These are phyloP conservation scores for Xanthorhoe spadicearia DNA, from an alignment of 2,888 invertebrate species.

Conservation along the genomic window DNA sequence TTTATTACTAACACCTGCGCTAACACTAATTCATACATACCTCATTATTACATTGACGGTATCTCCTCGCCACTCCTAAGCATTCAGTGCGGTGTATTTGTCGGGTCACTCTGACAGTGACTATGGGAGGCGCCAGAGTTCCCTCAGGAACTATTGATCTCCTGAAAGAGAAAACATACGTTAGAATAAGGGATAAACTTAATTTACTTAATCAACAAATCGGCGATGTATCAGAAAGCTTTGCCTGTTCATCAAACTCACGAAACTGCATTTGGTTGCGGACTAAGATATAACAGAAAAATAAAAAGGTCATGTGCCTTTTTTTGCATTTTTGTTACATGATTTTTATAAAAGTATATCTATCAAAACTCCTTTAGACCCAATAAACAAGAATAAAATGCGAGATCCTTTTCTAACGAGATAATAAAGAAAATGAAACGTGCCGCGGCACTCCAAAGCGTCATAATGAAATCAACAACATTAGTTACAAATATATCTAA, in stretches of 20 bases:
- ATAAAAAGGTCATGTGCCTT: not conserved
- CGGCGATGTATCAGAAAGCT: no score
- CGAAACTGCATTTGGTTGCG: no score
- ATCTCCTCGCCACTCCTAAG: constrained; percentile 89
- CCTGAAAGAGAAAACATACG: constrained; percentile 60
- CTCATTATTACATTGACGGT: constrained; percentile 92
- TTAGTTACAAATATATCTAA: constrained; percentile 67
- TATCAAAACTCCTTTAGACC: not conserved
- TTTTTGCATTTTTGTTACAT: no score
- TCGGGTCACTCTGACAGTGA: constrained; percentile 64
- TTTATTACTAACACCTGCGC: not conserved
- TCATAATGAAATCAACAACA: constrained; percentile 70
- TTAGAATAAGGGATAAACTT: no score
- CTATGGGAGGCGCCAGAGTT: constrained; percentile 56
- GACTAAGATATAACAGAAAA: not conserved
- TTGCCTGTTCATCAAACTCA: no score
- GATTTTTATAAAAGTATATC: no score
- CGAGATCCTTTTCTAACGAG: not conserved
- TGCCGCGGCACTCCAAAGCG: constrained; percentile 62
- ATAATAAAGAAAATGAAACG: constrained; percentile 44
- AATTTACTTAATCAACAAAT: no score
- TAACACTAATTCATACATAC: constrained; percentile 75
- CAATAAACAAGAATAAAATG: not conserved
- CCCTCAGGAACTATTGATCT: constrained; percentile 45
- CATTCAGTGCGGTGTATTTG: constrained; percentile 81